phyloP scores from a whole-genome alignment of 2,888 invertebrate genomes.

The Spodoptera picta region DNA sequence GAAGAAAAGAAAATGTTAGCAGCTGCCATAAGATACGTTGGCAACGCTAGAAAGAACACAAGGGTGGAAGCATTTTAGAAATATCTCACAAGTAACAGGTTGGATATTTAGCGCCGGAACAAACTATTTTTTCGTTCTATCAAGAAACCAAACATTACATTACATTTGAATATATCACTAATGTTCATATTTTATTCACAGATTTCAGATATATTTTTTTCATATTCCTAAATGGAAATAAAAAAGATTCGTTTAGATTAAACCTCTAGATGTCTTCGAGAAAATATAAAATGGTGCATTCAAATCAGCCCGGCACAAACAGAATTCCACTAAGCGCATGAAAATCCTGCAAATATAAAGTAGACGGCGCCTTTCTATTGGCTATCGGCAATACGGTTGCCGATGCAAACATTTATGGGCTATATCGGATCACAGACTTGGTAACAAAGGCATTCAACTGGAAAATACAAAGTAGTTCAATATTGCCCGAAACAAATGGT shows the following conservation, averaged over 20 bases:
- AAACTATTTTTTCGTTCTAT: not conserved
- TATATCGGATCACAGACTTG: constrained; percentile 15
- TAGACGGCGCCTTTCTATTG: not conserved
- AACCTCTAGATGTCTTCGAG: too few relatives aligned
- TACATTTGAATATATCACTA: too few relatives aligned
- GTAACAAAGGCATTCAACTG: constrained; percentile 2
- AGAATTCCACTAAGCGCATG: too few relatives aligned
- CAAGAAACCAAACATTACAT: too few relatives aligned
- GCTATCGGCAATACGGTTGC: not conserved
- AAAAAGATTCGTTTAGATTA: too few relatives aligned
- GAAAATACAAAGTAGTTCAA: constrained; percentile 11
- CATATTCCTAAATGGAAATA: not conserved
- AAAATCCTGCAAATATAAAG: constrained; percentile 1
- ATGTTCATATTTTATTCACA: too few relatives aligned
- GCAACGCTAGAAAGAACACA: not conserved
- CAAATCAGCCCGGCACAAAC: too few relatives aligned
- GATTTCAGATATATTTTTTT: not conserved
- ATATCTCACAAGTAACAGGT: constrained; percentile 25
- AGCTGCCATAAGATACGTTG: not conserved
- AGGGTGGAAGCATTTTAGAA: constrained; percentile 2
- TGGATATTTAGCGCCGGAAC: not conserved
- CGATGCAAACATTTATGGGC: constrained; percentile 20
- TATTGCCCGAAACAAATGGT: constrained; percentile 4
- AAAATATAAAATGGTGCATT: too few relatives aligned
- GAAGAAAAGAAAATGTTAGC: constrained; percentile 5